Percentiles rank a stretch among this genome's conserved stretches.
Evolutionary conservation across 2,113 vertebrate species (phyloP).

Genomic region (Opisthocomus hoazin): DNA sequence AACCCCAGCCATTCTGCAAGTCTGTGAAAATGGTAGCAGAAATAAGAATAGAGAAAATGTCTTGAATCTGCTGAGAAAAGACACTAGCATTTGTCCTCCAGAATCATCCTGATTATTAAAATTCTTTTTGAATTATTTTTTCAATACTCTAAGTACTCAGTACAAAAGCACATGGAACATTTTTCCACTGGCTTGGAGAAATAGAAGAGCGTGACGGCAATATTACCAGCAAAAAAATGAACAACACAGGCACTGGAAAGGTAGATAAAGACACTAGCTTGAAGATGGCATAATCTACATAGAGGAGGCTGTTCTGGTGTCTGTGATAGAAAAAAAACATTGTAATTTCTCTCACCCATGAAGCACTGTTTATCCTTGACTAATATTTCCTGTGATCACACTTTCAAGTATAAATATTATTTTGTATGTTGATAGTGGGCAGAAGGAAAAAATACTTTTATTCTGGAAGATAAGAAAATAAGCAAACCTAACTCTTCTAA

Average conservation of each 20-base stretch:
- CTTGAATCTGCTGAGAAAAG: neutral
- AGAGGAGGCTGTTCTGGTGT: neutral
- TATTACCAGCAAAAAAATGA: neutral
- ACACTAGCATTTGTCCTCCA: neutral
- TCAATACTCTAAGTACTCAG: neutral
- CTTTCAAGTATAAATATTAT: conserved; percentile 42
- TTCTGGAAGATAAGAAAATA: conserved; percentile 37
- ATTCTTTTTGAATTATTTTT: neutral
- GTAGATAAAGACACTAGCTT: neutral
- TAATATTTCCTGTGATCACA: conserved; percentile 23
- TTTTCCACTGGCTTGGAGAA: neutral
- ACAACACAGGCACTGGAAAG: neutral
- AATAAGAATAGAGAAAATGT: neutral
- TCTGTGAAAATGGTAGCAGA: neutral
- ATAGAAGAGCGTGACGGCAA: neutral
- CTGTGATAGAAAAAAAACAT: neutral
- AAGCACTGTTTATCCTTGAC: neutral
- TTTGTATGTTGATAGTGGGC: neutral
- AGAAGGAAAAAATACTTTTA: conserved; percentile 16
- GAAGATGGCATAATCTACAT: neutral
- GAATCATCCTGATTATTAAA: neutral
- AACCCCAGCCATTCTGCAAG: neutral
- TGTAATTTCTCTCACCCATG: neutral
- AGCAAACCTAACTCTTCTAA: neutral
- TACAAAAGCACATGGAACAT: neutral